Conservation (phyloP, 2,888 invertebrate species). For the Xiphydria camelus region DNA sequence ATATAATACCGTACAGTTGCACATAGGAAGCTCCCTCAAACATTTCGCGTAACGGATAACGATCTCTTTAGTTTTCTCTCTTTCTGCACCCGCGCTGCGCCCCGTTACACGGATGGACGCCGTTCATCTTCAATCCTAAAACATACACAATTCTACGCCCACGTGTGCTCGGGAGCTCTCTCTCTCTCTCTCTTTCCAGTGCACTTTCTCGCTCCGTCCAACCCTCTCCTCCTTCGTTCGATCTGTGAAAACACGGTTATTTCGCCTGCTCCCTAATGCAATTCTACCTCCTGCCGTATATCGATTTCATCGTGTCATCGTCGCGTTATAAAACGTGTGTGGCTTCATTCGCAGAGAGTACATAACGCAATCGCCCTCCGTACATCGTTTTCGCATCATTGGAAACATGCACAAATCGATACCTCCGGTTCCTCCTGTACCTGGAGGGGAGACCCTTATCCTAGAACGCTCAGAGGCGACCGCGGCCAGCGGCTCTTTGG, state of each 20-base stretch:
- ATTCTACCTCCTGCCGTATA: too few relatives aligned
- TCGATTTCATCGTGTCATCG: too few relatives aligned
- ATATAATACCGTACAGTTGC: too few relatives aligned
- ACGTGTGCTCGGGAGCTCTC: conserved; percentile 12
- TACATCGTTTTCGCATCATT: too few relatives aligned
- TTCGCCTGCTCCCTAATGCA: conserved; percentile 16
- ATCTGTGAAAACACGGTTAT: conserved; percentile 41
- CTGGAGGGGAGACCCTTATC: conserved; percentile 22
- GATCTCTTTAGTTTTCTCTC: too few relatives aligned
- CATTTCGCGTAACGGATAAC: too few relatives aligned
- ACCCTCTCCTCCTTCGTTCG: conserved; percentile 16
- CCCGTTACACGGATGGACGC: neutral
- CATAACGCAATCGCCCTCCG: too few relatives aligned
- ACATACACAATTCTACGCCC: conserved; percentile 6
- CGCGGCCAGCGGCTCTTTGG: conserved; percentile 5
- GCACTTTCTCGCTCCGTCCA: conserved; percentile 11
- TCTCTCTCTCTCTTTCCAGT: conserved; percentile 12
- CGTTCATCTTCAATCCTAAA: neutral
- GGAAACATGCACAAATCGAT: too few relatives aligned
- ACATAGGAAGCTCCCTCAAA: too few relatives aligned
- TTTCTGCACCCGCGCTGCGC: too few relatives aligned
- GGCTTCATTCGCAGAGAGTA: too few relatives aligned
- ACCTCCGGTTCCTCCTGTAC: conserved; percentile 29
- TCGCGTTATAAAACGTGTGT: too few relatives aligned
- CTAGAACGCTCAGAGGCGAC: conserved; percentile 22